Evolutionary conservation across 2,797 vertebrate genomes (phyloP), one percentile per base, ranked within the genome.

Genomic region (Liparis tanakae): DNA sequence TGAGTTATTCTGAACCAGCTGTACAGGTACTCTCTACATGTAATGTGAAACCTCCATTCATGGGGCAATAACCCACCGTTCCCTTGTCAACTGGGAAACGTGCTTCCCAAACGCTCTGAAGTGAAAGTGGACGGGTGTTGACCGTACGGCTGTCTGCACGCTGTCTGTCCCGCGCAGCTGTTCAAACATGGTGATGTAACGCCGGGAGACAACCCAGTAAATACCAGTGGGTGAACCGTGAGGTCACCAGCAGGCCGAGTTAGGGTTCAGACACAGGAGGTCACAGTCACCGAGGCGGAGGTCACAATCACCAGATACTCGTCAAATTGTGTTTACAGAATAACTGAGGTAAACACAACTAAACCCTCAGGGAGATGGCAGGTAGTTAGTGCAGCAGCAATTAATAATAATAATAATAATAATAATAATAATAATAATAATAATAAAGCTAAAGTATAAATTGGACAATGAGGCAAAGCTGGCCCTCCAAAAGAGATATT

Each of bases 151-250:
- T 33, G 50, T 67, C 76, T 54, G 90, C 55, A 57, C 55, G 4
- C 74, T 66, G 81, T 86, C 80, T 85, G 83, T 79, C 74, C 67
- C 9, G 7, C 72, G 79, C 88, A 93, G 91, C 89, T 93, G 90
- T 91, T 89, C 82, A 93, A 92, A 93, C 87, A 90, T 0, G 9
- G 62, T 88, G 85, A 91, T 15, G 58, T 74, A 72, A 76, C 33
- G 0, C 7, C 3, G 10, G 41, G 73, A 76, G 82, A 82, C 73
- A 30, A 58, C 76, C 63, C 65, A 37, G 71, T 80, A 46, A 88
- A 87, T 73, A 77, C 74, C 81, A 84, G 79, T 2, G 46, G 62
- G 64, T 57, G 74, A 53, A 43, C 30, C 70, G 46, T 69, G 43
- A 84, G 74, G 83, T 75, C 81, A 67, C 25, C 33, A 8, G 44